These are phyloP conservation scores for Pteromalus puparum DNA, from an alignment of 1,140 invertebrate genomes.

Conservation along the genomic window DNA sequence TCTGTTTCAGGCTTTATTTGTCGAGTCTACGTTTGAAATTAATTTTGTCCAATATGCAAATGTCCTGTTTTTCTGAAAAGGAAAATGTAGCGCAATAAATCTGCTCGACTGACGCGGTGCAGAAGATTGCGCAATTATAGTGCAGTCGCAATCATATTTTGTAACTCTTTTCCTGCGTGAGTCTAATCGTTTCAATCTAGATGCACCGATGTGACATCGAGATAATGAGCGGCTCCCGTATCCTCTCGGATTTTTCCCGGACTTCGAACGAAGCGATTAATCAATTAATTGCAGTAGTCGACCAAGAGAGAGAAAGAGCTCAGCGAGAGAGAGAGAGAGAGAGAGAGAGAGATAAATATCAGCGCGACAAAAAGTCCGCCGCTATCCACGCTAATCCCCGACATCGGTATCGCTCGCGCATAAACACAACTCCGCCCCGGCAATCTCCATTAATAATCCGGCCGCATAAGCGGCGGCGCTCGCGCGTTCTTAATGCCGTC, in stretches of 20 bases:
- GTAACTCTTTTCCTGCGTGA: neutral
- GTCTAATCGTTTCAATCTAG: neutral
- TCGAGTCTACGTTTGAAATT: no score
- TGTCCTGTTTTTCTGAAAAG: no score
- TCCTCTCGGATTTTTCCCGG: neutral
- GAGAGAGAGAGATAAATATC: neutral
- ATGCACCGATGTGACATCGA: neutral
- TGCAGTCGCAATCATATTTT: neutral
- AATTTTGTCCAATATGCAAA: no score
- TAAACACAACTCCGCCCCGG: neutral
- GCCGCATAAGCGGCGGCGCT: neutral
- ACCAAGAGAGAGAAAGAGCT: neutral
- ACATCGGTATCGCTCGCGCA: neutral
- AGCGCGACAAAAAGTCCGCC: neutral
- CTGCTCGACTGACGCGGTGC: no score
- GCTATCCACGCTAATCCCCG: neutral
- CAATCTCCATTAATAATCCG: slow-evolving; percentile 11
- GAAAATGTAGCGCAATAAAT: no score
- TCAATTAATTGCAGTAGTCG: neutral
- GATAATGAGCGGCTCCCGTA: neutral
- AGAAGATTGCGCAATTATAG: no score
- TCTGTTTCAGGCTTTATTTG: neutral
- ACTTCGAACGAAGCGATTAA: neutral
- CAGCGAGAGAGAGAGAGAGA: no score
- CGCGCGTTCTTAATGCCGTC: neutral